Percentiles rank a stretch among this genome's conserved stretches.
Evolutionary conservation across 2,113 vertebrate species (phyloP).

Genomic region (Isichthys henryi): DNA sequence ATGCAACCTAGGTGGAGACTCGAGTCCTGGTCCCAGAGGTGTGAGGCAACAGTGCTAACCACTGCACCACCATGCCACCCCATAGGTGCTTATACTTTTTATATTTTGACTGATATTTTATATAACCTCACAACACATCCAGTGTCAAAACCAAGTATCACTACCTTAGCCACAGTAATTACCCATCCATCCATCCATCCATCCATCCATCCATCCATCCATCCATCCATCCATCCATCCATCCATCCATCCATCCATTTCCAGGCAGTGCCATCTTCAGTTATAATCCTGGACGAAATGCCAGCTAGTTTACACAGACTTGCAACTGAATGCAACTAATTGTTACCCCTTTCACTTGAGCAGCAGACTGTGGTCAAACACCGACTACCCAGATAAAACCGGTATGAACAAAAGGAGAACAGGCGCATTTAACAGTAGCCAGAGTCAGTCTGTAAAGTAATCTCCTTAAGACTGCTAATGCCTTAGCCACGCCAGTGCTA

Average conservation of each 20-base stretch:
- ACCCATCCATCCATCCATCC: not conserved
- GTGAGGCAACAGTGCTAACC: too few relatives aligned
- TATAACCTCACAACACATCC: not conserved
- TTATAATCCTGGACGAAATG: not conserved
- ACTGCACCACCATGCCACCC: too few relatives aligned
- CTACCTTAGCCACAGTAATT: not conserved
- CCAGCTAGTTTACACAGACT: not conserved
- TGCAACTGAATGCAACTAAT: not conserved
- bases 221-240: too few relatives aligned
- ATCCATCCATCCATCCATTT: not conserved
- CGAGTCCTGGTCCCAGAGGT: too few relatives aligned
- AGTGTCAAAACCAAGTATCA: not conserved
- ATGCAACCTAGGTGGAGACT: too few relatives aligned
- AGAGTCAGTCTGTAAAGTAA: not conserved
- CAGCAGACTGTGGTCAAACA: not conserved
- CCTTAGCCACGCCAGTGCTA: not conserved
- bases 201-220: not conserved
- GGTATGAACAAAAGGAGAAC: not conserved
- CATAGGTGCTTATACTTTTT: too few relatives aligned
- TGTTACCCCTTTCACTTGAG: not conserved
- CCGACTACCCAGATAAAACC: not conserved
- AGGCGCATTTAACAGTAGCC: not conserved
- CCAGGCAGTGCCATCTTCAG: not conserved
- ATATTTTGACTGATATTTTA: not conserved
- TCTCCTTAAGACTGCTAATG: not conserved